Conservation (phyloP, 92 coral and sea anemone genomes). For the Paragorgia papillata region DNA sequence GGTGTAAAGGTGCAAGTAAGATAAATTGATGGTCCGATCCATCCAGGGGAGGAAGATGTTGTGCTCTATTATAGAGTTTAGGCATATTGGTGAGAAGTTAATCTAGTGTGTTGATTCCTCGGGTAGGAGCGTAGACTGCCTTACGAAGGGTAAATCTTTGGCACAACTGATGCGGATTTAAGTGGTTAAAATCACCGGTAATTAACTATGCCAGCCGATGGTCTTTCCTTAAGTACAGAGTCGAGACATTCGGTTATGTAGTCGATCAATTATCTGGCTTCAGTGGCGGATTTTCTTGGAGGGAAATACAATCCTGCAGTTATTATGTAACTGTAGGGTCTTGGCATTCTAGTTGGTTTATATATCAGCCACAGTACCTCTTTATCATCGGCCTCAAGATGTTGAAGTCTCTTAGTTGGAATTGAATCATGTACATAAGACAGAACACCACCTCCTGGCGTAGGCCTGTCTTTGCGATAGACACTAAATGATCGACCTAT, state of each 20-base stretch:
- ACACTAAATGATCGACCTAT: conserved; percentile 28
- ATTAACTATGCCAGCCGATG: conserved; percentile 32
- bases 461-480: conserved; percentile 41
- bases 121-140: conserved; percentile 24
- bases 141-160: conserved; percentile 25
- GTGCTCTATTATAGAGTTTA: conserved; percentile 4
- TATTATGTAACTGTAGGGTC: conserved; percentile 27
- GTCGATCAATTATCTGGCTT: conserved; percentile 32
- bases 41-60: conserved; percentile 30
- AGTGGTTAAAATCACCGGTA: conserved; percentile 30
- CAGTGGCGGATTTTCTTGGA: conserved; percentile 1
- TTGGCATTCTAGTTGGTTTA: conserved; percentile 45
- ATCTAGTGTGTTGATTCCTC: conserved; percentile 9
- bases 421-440: conserved; percentile 55
- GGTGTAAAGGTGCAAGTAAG: conserved; percentile 28
- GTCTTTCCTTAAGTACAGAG: conserved; percentile 15
- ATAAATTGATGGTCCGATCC: conserved; percentile 57
- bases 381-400: conserved; percentile 46
- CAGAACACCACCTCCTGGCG: conserved; percentile 48
- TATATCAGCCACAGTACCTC: conserved; percentile 63
- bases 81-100: conserved; percentile 25
- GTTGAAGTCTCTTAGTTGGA: conserved; percentile 56
- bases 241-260: conserved; percentile 35
- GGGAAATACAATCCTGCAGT: conserved; percentile 26
- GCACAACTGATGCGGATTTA: neutral